Conservation (phyloP, 2,888 invertebrate genomes). For the Brachycybe producta region DNA sequence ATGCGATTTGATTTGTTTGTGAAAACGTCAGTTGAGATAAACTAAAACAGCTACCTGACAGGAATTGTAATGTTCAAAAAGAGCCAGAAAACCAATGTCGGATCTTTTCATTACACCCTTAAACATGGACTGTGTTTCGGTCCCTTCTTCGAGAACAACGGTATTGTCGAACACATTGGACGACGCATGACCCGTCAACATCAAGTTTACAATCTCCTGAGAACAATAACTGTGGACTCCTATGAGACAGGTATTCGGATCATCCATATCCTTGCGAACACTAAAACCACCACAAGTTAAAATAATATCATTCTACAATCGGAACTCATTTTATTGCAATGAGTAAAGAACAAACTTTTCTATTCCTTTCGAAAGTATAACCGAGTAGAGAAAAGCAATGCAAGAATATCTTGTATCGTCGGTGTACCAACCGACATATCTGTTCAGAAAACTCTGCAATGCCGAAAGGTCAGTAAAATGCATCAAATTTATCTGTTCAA, state of each 20-base stretch:
- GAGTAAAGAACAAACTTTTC: constrained; percentile 29
- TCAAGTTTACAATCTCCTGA: constrained; percentile 40
- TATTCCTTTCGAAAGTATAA: constrained; percentile 36
- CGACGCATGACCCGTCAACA: constrained; percentile 39
- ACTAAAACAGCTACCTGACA: constrained; percentile 33
- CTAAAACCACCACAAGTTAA: constrained; percentile 3
- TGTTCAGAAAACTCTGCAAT: constrained; percentile 13
- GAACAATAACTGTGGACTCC: constrained; percentile 40
- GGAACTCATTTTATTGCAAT: background rate
- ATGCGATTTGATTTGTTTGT: too few relatives aligned
- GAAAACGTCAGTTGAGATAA: too few relatives aligned
- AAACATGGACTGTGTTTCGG: constrained; percentile 15
- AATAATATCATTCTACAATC: constrained; percentile 6
- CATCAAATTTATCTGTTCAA: constrained; percentile 9
- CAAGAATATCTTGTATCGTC: constrained; percentile 30
- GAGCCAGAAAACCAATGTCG: constrained; percentile 39
- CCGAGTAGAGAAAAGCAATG: constrained; percentile 37
- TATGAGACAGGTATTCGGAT: constrained; percentile 35
- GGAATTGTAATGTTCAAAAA: constrained; percentile 40
- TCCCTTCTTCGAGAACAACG: constrained; percentile 33
- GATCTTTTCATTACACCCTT: constrained; percentile 22
- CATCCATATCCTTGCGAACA: constrained; percentile 38
- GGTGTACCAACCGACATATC: constrained; percentile 29
- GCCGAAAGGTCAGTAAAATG: constrained; percentile 2
- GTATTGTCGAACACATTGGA: constrained; percentile 42